A percentile compares a stretch with the other conserved stretches of the same genome.
Evolutionary conservation across 2,797 vertebrate genomes (phyloP).

Genomic region (Setipinna tenuifilis): DNA sequence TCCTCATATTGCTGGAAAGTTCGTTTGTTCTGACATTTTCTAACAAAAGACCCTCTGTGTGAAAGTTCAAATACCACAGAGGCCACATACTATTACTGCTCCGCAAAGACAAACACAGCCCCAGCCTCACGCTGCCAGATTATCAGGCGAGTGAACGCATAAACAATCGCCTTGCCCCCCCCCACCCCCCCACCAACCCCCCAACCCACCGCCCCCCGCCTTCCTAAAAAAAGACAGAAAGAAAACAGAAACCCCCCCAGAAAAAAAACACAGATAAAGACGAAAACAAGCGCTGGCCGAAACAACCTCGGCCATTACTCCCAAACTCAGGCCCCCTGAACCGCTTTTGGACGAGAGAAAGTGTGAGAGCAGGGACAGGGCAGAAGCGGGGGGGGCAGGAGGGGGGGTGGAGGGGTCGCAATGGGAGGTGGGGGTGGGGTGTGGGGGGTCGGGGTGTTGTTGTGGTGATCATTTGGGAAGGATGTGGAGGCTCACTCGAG

Average conservation of each 20-base stretch:
- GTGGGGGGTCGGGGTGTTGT: not conserved
- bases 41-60: conserved; percentile 75
- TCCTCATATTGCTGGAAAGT: conserved; percentile 8
- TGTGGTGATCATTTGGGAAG: too few relatives aligned
- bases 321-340: not conserved
- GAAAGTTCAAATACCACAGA: conserved; percentile 66
- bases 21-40: not conserved
- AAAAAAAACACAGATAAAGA: conserved; percentile 59
- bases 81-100: conserved; percentile 63
- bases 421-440: not conserved
- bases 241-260: not conserved
- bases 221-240: conserved; percentile 3
- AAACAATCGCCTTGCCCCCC: conserved; percentile 56
- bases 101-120: conserved; percentile 63
- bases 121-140: conserved; percentile 56
- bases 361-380: not conserved
- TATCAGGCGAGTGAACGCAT: conserved; percentile 65
- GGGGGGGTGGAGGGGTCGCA: not conserved
- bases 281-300: conserved; percentile 41
- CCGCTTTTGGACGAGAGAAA: not conserved
- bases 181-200: conserved; percentile 11
- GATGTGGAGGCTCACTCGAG: too few relatives aligned
- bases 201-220: too few relatives aligned
- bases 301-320: not conserved
- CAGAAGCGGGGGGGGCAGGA: not conserved